These are phyloP conservation scores for Syrrhaptes paradoxus DNA, from an alignment of 2,113 vertebrate genomes.

Conservation along the genomic window DNA sequence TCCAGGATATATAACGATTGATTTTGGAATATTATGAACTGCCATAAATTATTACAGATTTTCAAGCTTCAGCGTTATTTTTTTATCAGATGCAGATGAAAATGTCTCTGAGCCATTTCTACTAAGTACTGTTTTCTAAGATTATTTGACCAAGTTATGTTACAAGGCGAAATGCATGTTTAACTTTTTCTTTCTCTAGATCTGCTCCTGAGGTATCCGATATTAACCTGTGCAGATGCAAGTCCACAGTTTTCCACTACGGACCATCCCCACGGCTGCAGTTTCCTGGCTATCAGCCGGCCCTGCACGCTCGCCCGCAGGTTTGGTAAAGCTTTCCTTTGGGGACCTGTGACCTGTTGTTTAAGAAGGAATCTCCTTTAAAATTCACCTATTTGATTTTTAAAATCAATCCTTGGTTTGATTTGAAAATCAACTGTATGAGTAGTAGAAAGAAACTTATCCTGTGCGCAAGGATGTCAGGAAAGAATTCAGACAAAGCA, in stretches of 20 bases:
- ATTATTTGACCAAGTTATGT: background rate
- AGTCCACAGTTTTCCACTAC: background rate
- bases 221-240: background rate
- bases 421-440: background rate
- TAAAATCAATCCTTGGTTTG: background rate
- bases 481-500: background rate
- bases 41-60: background rate
- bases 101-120: background rate
- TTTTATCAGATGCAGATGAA: background rate
- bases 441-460: background rate
- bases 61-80: background rate
- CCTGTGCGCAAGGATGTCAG: background rate
- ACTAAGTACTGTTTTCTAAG: background rate
- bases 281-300: rapidly evolving
- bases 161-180: background rate
- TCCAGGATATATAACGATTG: background rate
- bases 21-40: background rate
- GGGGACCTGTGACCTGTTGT: background rate
- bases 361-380: background rate
- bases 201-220: background rate
- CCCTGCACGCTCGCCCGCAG: background rate
- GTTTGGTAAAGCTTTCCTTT: background rate
- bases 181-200: background rate
- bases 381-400: background rate
- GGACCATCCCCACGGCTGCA: background rate